phyloP scores from a whole-genome alignment of 2,888 invertebrate genomes.

The Chrysina gloriosa region DNA sequence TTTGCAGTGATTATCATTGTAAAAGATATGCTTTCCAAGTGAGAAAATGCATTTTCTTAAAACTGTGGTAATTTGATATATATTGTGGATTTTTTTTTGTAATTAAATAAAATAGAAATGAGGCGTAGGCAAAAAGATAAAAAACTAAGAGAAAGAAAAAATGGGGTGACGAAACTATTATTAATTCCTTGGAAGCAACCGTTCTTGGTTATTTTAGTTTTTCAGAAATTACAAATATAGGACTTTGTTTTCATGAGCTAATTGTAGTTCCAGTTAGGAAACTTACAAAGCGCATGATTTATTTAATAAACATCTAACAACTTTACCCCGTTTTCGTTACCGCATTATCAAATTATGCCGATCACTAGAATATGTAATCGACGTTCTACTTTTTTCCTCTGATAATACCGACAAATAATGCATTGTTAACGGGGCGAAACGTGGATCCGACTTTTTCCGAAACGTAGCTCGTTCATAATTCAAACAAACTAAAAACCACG shows the following conservation, averaged over 20 bases:
- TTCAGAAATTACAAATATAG: too few species aligned
- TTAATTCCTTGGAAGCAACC: too few species aligned
- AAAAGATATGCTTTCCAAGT: too few species aligned
- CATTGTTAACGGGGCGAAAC: neutral
- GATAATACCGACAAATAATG: neutral
- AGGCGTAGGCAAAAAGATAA: neutral
- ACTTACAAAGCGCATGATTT: too few species aligned
- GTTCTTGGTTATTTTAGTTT: too few species aligned
- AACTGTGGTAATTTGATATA: too few species aligned
- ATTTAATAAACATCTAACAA: too few species aligned
- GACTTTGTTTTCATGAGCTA: too few species aligned
- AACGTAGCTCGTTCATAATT: conserved; percentile 10
- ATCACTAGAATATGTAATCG: conserved; percentile 2
- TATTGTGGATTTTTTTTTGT: too few species aligned
- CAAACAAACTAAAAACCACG: conserved; percentile 24
- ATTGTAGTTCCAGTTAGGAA: too few species aligned
- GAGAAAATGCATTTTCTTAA: conserved; percentile 1
- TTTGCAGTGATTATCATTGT: neutral
- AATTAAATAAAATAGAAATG: neutral
- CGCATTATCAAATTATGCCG: neutral
- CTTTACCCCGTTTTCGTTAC: too few species aligned
- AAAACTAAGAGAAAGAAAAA: neutral
- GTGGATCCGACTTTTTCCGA: conserved; percentile 1
- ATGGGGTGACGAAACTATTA: too few species aligned
- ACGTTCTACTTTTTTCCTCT: neutral